Evolutionary conservation across 2,888 invertebrate genomes (phyloP), one percentile per base, ranked within the genome.

Genomic region (Ypsolopha scabrella): DNA sequence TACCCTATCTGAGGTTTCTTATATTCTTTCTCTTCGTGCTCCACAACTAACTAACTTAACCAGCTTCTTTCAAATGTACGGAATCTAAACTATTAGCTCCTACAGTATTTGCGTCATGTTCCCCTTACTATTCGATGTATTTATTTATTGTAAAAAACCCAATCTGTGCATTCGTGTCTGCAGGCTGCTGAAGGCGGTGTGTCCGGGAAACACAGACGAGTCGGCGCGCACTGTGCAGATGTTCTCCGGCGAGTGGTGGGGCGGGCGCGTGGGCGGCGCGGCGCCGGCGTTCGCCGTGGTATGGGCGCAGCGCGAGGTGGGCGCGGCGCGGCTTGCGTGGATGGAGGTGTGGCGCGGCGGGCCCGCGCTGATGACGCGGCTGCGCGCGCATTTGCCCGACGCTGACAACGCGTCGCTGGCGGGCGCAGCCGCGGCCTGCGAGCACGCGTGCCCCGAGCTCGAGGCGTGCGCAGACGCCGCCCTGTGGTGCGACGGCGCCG

Each of bases 241-340:
- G 55, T 94, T 94, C 81, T 92, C 93, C 38, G 93, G 91, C 65
- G 94, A 94, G 70, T 94, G 94, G 94, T 87, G 70, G 67, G 70
- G 71, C 46, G 66, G 72, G 34, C 67, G 64, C 41, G 58, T 49
- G 87, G 51, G 90, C 91, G 11, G 88, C 52, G 92, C 62, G 92
- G 92, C 0, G 89, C 91, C 0, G 90, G 89, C 59, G 91, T 90
- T 90, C 33, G 87, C 90, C 0, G 77, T 88, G 49, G 90, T 88
- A 57, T 88, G 87, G 92, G 59, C 24, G 92, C 93, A 65, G 94
- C 94, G 69, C 94, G 94, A 78, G 94, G 24, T 4, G 94, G 72
- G 80, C 91, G n/a, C 94, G 94, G 36, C 93, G 48, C 90, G 90
- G n/a, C 90, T 94, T 63, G 90, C 92, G 53, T 94, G 94, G 94